Evolutionary conservation across 2,888 invertebrate genomes (phyloP), one percentile per base, ranked within the genome.

Genomic region (Eurytoma californica): DNA sequence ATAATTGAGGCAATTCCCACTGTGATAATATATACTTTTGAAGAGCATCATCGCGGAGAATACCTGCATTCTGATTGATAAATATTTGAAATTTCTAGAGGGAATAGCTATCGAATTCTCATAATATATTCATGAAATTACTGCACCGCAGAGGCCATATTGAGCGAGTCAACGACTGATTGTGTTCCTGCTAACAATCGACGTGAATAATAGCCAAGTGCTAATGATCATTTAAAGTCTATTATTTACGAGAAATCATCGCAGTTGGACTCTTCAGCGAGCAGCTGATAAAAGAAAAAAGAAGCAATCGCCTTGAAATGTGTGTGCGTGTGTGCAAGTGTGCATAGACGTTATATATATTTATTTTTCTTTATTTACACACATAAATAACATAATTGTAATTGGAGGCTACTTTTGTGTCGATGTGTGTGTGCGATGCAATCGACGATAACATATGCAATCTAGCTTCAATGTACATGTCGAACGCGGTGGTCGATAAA

Each of bases 321-420:
- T 65, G n/a, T 63, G 39, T 63, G 63, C 30, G 63, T 5, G 39
- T 63, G 39, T 30, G 24, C n/a, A 20, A 20, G 49, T 65, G 65
- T 65, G 65, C 39, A 39, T 49, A 39, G 39, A 7, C 39, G 39
- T 39, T 39, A 20, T 68, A 68, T 68, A 47, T n/a, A 47, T 47
- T 14, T 49, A 9, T 3, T 18, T 39, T 39, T 39, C 9, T 39
- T 39, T 39, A 39, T 1, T 9, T 39, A 39, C 9, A 39, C 9
- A 39, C 9, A 39, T 39, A 39, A 1, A 39, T 7, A 39, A 39
- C 9, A 39, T 9, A 1, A 39, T 39, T 39, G 39, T 39, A 9
- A 39, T 9, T 39, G 7, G 39, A 39, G 9, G 39, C 39, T 39
- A 39, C 5, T 39, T 39, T 39, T 39, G 39, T 39, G 39, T 39